Evolutionary conservation across 2,113 vertebrate genomes (phyloP).

Genomic region (Odobenus rosmarus): DNA sequence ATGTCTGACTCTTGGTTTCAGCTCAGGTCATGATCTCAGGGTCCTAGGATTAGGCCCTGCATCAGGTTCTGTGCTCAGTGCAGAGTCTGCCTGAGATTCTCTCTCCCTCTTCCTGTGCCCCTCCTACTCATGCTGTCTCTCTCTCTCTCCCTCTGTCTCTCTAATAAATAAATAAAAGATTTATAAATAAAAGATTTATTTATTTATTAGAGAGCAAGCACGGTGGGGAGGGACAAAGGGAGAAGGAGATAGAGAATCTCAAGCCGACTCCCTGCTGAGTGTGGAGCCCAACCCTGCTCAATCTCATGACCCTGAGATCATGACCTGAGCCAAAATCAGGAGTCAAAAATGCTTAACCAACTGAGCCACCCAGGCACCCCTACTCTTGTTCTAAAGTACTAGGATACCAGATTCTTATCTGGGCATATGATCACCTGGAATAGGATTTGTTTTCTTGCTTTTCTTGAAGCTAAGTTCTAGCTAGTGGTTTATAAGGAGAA

Average conservation of each 20-base stretch:
- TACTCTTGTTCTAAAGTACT: neutral
- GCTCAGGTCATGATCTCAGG: neutral
- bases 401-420: neutral
- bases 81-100: neutral
- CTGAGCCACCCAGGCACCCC: neutral
- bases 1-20: neutral
- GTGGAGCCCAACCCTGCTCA: neutral
- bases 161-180: neutral
- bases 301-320: neutral
- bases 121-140: neutral
- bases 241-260: neutral
- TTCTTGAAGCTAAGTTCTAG: neutral
- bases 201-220: neutral
- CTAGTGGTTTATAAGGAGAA: neutral
- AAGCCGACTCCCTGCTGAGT: neutral
- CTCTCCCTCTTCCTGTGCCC: neutral
- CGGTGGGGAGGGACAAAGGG: neutral
- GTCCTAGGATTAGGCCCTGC: neutral
- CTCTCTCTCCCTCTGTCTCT: neutral
- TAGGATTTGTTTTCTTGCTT: neutral
- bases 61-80: neutral
- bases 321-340: neutral
- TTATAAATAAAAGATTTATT: neutral
- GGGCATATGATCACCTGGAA: neutral
- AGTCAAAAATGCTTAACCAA: neutral